Conservation (phyloP, 2,888 invertebrate genomes). For the Standfussiana lucernea region DNA sequence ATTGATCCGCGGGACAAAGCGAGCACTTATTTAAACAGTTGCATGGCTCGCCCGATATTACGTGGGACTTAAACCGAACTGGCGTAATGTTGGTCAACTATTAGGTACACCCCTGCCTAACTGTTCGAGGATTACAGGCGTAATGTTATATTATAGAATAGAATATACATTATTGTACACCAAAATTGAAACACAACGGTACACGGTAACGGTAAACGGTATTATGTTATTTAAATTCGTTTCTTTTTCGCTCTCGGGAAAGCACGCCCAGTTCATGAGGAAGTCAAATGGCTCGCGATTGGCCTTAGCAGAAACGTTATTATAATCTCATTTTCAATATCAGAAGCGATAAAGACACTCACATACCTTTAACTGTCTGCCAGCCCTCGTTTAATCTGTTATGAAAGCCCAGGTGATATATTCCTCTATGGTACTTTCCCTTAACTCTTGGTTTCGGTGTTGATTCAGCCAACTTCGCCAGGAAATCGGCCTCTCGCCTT, state of each 20-base stretch:
- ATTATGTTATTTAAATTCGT: neutral
- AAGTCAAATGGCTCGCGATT: neutral
- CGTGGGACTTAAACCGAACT: neutral
- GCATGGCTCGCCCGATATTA: neutral
- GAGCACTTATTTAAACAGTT: neutral
- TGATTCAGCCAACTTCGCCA: conserved; percentile 32
- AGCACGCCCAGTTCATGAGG: neutral
- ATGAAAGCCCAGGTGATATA: conserved; percentile 72
- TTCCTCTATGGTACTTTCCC: conserved; percentile 44
- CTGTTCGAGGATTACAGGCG: neutral
- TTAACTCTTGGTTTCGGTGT: conserved; percentile 18
- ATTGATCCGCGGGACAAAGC: neutral
- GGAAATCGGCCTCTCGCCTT: conserved; percentile 45
- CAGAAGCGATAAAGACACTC: neutral
- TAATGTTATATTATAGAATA: neutral
- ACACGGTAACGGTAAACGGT: too few relatives aligned
- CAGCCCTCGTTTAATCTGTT: conserved; percentile 68
- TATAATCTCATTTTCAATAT: neutral
- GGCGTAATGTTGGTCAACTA: too few relatives aligned
- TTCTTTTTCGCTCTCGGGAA: neutral
- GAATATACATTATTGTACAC: too few relatives aligned
- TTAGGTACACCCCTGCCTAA: neutral
- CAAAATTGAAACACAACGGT: too few relatives aligned
- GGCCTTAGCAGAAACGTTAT: neutral
- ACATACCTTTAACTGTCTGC: conserved; percentile 76